Evolutionary conservation across 1,140 invertebrate genomes (phyloP), one percentile per base, ranked within the genome.

Genomic region (Pseudoatta argentina): DNA sequence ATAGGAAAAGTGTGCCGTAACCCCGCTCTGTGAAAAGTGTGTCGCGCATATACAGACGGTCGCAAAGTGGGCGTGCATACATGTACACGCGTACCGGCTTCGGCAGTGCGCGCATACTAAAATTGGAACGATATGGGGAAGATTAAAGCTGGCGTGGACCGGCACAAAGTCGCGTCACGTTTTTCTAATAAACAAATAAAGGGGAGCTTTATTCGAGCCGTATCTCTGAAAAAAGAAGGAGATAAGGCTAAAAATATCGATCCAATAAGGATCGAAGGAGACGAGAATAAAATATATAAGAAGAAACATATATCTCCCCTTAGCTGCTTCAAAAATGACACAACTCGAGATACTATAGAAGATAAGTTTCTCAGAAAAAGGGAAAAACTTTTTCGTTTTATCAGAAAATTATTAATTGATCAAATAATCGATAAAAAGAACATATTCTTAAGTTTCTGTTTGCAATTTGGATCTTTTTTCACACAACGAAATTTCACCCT

Each of bases 1-100:
- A 83, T 83, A 83, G 66, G 86, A 64, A 89, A 89, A 61, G 53
- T 72, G 81, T 71, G 67, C 48, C 61, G 79, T 53, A 27, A 85
- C 59, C 66, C 77, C 75, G 59, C 76, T 78, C 77, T 57, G 48
- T 71, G 3, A 61, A 88, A 86, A 86, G 27, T 79, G 61, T 77
- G 75, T 75, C 71, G 61, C 51, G 16, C 44, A 59, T 21, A 34
- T 71, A 51, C 39, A 30, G 12, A 0, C 64, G 18, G 5, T 2
- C 12, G 2, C 5, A 0, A 21, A 18, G 44, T 53, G 12, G 51
- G 30, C 18, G 72, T 34, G 55, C 16, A 30, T 12, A 55, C 44
- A 78, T 21, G 21, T 34, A 79, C 44, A 55, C 48, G n/a, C 27
- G 39, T 39, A 30, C 55, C 21, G 44, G 55, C 24, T 61, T 75